phyloP scores from a whole-genome alignment of 2,113 vertebrate species.

The Ranitomeya imitator region DNA sequence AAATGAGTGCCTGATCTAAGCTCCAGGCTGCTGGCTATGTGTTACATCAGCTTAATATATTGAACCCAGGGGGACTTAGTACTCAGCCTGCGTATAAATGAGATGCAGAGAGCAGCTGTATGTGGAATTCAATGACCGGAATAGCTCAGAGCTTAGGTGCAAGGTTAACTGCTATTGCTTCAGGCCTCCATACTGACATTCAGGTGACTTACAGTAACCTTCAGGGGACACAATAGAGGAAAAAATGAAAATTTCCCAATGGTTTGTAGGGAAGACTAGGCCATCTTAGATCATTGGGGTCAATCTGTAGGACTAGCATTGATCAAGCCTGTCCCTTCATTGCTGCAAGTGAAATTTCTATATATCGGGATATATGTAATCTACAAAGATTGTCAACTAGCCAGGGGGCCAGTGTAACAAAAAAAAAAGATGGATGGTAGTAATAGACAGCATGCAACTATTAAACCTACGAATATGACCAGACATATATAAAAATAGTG shows the following conservation, averaged over 20 bases:
- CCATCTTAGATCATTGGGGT: background rate
- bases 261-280: background rate
- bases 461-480: too few relatives aligned
- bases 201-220: background rate
- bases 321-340: too few relatives aligned
- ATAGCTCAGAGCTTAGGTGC: constrained; percentile 16
- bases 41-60: constrained; percentile 47
- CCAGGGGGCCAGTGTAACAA: too few relatives aligned
- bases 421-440: too few relatives aligned
- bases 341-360: too few relatives aligned
- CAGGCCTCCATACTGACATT: background rate
- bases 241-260: background rate
- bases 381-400: too few relatives aligned
- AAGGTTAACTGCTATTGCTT: constrained; percentile 2
- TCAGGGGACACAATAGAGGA: background rate
- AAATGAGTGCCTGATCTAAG: constrained; percentile 49
- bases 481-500: too few relatives aligned
- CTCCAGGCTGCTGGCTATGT: constrained; percentile 39
- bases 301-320: too few relatives aligned
- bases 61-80: constrained; percentile 31
- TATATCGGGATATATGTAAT: too few relatives aligned
- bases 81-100: constrained; percentile 28
- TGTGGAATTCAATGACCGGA: constrained; percentile 4
- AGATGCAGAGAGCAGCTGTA: constrained; percentile 28
- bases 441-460: too few relatives aligned